Base-by-base conservation (phyloP, 2,797 vertebrate species). In the Hapalemur alaotrensis region DNA sequence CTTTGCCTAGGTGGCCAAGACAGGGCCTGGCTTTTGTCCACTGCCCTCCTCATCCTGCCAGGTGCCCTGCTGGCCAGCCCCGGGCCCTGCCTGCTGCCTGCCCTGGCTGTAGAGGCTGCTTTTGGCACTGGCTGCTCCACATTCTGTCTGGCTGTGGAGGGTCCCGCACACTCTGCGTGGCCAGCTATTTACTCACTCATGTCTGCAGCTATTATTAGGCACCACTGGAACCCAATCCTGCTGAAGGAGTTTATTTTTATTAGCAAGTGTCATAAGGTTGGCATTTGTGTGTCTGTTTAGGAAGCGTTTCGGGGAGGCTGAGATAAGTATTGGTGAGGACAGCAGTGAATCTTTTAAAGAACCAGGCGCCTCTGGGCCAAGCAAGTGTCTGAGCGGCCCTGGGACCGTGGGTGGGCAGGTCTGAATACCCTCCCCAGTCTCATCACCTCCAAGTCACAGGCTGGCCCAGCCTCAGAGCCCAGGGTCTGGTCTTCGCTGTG, bases 191-290 rank as follows among this genome's bases (percentile, higher is more conserved):
- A 46, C 28, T 88, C 69, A 17, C 78, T 32, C 4, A 10, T 32
- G 32, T 54, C 89, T 93, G 78, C 3, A 50, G 78, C 72, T 95
- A 50, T 96, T 84, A 83, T 95, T 89, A 96, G 94, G 86, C 41
- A 38, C 85, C 30, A 4, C 13, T n/a, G 52, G 91, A 85, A 61
- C 57, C 76, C 89, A 76, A 13, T 79, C 83, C 73, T 85, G 35
- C 65, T 1, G 13, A 73, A 13, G 69, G 48, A 59, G 57, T 91
- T 69, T 63, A 28, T 80, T 95, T 95, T 95, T 96, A 84, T 95
- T 65, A 97, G 84, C 83, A 85, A 43, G 41, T 69, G 76, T 87
- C 50, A 25, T 63, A 69, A 90, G 54, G 48, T 72, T 94, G 89
- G 54, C 80, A 63, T 88, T 81, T 65, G 32, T 81, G 59, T 28